Conservation (phyloP, 2,113 vertebrate species). For the Falcunculus frontatus region DNA sequence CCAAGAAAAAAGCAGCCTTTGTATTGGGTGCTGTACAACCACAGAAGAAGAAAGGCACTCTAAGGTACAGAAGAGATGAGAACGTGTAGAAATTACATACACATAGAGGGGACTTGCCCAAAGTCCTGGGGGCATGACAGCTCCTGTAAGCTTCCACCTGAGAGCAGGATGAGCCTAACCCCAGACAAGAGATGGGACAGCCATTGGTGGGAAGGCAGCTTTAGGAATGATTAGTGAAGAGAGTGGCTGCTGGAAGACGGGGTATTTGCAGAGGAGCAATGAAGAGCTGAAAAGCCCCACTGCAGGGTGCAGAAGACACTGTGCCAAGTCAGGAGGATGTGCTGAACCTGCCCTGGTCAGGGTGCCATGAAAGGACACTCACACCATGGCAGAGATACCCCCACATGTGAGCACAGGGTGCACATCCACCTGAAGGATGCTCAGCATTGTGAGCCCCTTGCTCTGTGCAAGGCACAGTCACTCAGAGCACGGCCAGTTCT, state of each 20-base stretch:
- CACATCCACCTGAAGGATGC: not conserved
- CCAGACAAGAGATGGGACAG: not conserved
- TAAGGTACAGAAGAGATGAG: not conserved
- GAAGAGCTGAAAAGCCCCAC: not conserved
- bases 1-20: not conserved
- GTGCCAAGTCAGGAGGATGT: rapidly evolving
- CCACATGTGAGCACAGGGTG: no score
- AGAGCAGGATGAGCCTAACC: not conserved
- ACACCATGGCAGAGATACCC: not conserved
- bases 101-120: not conserved
- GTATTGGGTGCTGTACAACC: not conserved
- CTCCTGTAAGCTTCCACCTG: not conserved
- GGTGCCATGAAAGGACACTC: rapidly evolving
- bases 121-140: not conserved
- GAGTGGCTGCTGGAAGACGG: not conserved
- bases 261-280: not conserved
- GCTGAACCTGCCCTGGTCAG: not conserved
- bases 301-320: not conserved
- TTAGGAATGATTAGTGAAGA: not conserved
- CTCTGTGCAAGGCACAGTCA: rapidly evolving
- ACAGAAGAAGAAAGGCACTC: not conserved
- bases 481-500: not conserved
- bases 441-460: not conserved
- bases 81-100: not conserved
- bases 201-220: not conserved